Conservation (phyloP, 2,113 vertebrate genomes). For the Solea senegalensis region DNA sequence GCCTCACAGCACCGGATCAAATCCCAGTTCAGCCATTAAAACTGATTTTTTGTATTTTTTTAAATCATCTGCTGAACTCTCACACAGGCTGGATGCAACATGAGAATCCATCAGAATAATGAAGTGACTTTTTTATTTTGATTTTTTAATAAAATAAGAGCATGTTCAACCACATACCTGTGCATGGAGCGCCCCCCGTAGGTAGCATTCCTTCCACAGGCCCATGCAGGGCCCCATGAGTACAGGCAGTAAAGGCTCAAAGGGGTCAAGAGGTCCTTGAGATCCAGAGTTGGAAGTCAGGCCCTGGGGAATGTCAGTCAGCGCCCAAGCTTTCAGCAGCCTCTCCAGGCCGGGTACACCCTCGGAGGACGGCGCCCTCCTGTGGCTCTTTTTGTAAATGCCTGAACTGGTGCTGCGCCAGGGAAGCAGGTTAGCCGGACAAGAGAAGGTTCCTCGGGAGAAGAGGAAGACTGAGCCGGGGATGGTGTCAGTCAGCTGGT, state of each 20-base stretch:
- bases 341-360: constrained; percentile 81
- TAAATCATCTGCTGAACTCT: too few species aligned
- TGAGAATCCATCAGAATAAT: too few species aligned
- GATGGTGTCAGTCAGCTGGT: constrained; percentile 57
- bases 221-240: constrained; percentile 84
- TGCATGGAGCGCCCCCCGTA: constrained; percentile 86
- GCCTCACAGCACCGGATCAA: too few species aligned
- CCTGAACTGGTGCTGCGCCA: constrained; percentile 83
- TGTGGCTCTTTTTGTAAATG: constrained; percentile 78
- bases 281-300: constrained; percentile 18
- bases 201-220: constrained; percentile 92
- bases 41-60: too few species aligned
- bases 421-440: constrained; percentile 85
- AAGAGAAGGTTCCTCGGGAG: constrained; percentile 83
- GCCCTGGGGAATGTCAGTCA: constrained; percentile 50
- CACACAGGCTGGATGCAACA: too few species aligned
- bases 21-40: too few species aligned
- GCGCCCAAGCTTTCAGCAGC: constrained; percentile 69
- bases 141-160: neutral
- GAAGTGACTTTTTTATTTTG: too few species aligned
- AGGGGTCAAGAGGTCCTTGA: constrained; percentile 64
- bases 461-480: constrained; percentile 81
- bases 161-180: constrained; percentile 80
- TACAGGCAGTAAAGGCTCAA: constrained; percentile 84
- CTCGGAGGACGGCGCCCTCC: constrained; percentile 81